Evolutionary conservation across 1,140 invertebrate genomes (phyloP), one percentile per base, ranked within the genome.

Genomic region (Apis dorsata): DNA sequence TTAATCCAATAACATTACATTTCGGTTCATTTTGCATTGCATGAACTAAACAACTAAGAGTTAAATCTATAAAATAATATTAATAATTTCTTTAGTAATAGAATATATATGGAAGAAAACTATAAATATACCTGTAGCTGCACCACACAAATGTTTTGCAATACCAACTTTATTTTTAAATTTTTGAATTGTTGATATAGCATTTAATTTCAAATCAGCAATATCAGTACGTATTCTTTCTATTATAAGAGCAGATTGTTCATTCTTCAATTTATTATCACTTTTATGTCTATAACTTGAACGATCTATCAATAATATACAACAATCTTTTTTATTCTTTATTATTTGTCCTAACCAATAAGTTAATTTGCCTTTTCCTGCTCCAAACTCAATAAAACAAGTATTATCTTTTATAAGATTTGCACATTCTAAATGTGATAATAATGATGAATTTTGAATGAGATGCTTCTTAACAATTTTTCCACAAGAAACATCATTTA

Each of bases 91-190:
- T 7, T 0, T 10, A 49, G 0, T 17, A 51, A 28, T 28, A 63
- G 34, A 60, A 51, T 44, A 34, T 28, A 60, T 13, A 44, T 12
- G 34, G 44, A 73, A 24, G 9, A 24, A 72, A 2, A 9, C 5
- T 44, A 44, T 44, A 44, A 1, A 9, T n/a, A 17, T 91, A 97
- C 97, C 97, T 85, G 97, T 98, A 57, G 97, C 97, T 28, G 94
- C 95, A 3, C 98, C 97, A 92, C 97, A 98, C 24, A 98, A 94
- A 94, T 98, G 98, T 93, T 98, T 98, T 0, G 97, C 96, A 53
- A 98, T 92, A 2, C 95, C 97, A 65, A 98, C 96, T 68, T 96
- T 94, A 63, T 91, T 87, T 21, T 91, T 65, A 57, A 91, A 93
- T 57, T 93, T 85, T 60, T 92, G 86, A 53, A 97, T 91, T 69